Evolutionary conservation across 2,888 invertebrate genomes (phyloP).

Genomic region (Dione vanillae): DNA sequence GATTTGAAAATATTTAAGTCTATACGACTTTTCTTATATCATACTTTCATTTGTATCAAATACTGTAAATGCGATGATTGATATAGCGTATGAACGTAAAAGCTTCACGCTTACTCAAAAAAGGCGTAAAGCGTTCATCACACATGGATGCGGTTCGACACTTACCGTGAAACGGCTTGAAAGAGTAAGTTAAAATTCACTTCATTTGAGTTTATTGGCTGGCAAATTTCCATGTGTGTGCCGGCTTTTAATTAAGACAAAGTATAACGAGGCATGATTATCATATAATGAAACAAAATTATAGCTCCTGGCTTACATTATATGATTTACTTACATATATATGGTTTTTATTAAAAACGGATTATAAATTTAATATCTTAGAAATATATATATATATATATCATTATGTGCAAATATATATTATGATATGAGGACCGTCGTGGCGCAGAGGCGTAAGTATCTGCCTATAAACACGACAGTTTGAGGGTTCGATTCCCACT

Average conservation of each 20-base stretch:
- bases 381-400: too few relatives aligned
- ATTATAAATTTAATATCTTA: too few relatives aligned
- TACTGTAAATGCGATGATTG: too few relatives aligned
- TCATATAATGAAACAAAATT: constrained; percentile 18
- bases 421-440: too few relatives aligned
- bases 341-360: too few relatives aligned
- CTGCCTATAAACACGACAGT: too few relatives aligned
- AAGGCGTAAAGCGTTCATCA: constrained; percentile 13
- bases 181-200: constrained; percentile 30
- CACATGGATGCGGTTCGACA: constrained; percentile 21
- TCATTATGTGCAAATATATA: too few relatives aligned
- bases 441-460: too few relatives aligned
- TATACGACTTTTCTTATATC: too few relatives aligned
- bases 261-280: constrained; percentile 10
- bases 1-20: too few relatives aligned
- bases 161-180: constrained; percentile 28
- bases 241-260: constrained; percentile 21
- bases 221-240: constrained; percentile 11
- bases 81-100: constrained; percentile 7
- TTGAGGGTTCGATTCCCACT: too few relatives aligned
- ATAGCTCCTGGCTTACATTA: not conserved
- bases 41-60: not conserved
- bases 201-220: constrained; percentile 27
- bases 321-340: not conserved
- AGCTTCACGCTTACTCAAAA: constrained; percentile 18